Evolutionary conservation across 2,888 invertebrate species (phyloP), one percentile per base, ranked within the genome.

Genomic region (Callyntrura sp.): DNA sequence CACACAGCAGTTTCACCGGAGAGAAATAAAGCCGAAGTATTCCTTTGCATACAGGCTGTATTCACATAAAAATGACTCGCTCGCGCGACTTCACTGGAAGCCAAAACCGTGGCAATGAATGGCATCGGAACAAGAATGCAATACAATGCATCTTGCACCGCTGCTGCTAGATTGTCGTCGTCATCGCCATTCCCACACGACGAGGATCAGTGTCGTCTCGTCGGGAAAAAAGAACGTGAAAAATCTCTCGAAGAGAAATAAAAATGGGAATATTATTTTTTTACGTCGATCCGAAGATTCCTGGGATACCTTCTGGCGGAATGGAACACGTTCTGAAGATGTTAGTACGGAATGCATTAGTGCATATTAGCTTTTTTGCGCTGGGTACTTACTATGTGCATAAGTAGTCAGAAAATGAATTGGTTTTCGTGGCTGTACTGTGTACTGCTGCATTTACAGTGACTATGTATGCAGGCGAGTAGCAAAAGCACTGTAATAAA

Each of bases 31-130:
- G 55, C 20, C 28, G 51, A 82, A 83, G 28, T 78, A 85, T 85
- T 85, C 85, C 60, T n/a, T 60, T 35, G 35, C 2, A 35, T 6
- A 35, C 35, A 35, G 2, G 6, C n/a, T 57, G 55, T 35, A 73
- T 78, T 60, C 48, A 43, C 85, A 76, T 85, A 85, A 76, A 85
- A 85, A 76, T 48, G 76, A 83, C 65, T 83, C 48, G 85, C 85
- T 85, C 51, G 48, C 83, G 83, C 81, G 48, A 65, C 68, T 83
- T 28, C 25, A 81, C 68, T 84, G 73, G 57, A 84, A 57, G 28
- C 73, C 73, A 73, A 57, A 84, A 43, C 43, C 60, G 85, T 85
- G 76, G 73, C 73, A 76, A 57, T 45, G 68, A 84, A 85, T 23
- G 35, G 68, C 55, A 45, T 79, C 14, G 57, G 17, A 57, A 79